Evolutionary conservation across 2,888 invertebrate genomes (phyloP), one percentile per base, ranked within the genome.

Genomic region (Norana najaformis): DNA sequence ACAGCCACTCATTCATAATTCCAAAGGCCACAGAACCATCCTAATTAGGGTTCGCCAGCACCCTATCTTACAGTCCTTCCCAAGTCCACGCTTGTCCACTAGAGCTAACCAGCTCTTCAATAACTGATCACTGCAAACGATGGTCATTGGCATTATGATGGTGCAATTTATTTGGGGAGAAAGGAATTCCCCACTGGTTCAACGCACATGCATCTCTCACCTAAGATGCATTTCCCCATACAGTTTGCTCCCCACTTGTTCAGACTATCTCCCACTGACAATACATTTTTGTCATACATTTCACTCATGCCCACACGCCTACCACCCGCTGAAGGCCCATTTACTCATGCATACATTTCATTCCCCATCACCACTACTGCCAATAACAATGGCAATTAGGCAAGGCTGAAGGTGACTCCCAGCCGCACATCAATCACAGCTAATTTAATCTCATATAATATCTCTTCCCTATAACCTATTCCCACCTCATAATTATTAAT

Each of bases 61-160:
- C 69, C 30, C 6, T n/a, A 69, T 47, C 23, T 47, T 47, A 23
- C 6, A 11, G 69, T 69, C 69, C 30, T n/a, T 69, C 1, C 69
- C 69, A 8, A n/a, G 69, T 69, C 69, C 30, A 16, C n/a, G 69
- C 69, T 1, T 69, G 69, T 69, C 69, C 69, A 69, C 69, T 69
- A 30, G n/a, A n/a, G n/a, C 69, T 69, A n/a, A 69, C 69, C 69
- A n/a, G n/a, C 69, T 69, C 69, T 8, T 69, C 69, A 69, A 69
- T 69, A n/a, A 69, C n/a, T 69, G 69, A 69, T n/a, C 69, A n/a
- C 69, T 69, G 69, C 69, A 69, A 69, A 69, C n/a, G 69, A 69
- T n/a, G 69, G 30, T n/a, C 69, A 16, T 30, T 53, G 53, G 53
- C 30, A 30, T 6, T 30, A 53, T 53, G 30, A 4, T 5, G 53